phyloP scores from a whole-genome alignment of 2,797 vertebrate species.

The Rallus crepitans region DNA sequence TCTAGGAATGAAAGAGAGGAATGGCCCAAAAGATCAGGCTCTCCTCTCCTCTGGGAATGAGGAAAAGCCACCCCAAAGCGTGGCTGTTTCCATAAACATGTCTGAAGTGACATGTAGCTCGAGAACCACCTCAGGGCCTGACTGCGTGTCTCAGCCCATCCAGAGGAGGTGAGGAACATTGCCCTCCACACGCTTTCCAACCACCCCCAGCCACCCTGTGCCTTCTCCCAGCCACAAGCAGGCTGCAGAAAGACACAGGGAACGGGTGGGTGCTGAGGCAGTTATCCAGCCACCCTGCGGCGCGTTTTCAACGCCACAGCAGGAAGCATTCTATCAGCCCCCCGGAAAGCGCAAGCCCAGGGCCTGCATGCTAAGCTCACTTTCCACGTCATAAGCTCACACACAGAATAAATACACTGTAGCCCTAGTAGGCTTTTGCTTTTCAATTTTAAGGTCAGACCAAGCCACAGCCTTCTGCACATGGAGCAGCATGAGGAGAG shows the following conservation, averaged over 20 bases:
- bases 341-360: fast-evolving
- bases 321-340: background rate
- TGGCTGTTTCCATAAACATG: fast-evolving
- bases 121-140: fast-evolving
- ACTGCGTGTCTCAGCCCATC: background rate
- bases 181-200: background rate
- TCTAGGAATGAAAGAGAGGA: background rate
- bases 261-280: background rate
- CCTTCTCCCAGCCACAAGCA: background rate
- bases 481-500: background rate
- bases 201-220: background rate
- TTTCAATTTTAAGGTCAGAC: background rate
- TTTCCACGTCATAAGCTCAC: background rate
- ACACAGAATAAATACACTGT: background rate
- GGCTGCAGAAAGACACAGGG: background rate
- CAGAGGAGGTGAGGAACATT: background rate
- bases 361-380: background rate
- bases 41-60: background rate
- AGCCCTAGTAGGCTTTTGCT: background rate
- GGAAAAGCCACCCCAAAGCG: background rate
- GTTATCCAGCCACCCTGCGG: background rate
- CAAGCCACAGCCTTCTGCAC: background rate
- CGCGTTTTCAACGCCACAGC: fast-evolving
- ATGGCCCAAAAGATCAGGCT: fast-evolving
- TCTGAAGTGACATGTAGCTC: background rate